These are phyloP conservation scores for Spea hammondii DNA, from an alignment of 2,797 vertebrate genomes.

Conservation along the genomic window DNA sequence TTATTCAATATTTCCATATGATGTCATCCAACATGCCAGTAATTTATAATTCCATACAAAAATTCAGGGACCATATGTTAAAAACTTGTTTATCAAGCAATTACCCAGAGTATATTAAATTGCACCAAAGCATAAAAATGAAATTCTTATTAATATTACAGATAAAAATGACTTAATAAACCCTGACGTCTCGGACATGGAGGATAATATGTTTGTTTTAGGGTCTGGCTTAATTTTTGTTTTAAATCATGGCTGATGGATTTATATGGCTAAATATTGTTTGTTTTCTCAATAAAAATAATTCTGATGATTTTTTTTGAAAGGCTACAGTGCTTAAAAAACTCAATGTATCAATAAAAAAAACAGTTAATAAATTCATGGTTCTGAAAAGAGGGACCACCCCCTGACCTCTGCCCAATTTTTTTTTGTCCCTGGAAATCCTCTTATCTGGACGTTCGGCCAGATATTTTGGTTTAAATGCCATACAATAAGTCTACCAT, in stretches of 20 bases:
- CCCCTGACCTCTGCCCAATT: too few species aligned
- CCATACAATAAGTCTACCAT: too few species aligned
- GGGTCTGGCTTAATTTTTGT: neutral
- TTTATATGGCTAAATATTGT: neutral
- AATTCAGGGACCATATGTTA: neutral
- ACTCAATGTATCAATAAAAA: neutral
- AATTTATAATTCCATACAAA: constrained; percentile 27
- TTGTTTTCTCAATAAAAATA: neutral
- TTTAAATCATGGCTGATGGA: constrained; percentile 2
- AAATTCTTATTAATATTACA: constrained; percentile 37
- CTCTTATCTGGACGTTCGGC: too few species aligned
- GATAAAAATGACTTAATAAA: constrained; percentile 13
- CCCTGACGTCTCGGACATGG: neutral
- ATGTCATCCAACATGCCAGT: constrained; percentile 46
- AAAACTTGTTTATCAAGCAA: constrained; percentile 46
- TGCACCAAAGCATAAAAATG: constrained; percentile 34
- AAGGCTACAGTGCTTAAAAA: neutral
- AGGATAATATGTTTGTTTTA: constrained; percentile 4
- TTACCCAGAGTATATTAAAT: constrained; percentile 42
- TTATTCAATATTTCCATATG: constrained; percentile 38
- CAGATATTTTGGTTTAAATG: too few species aligned
- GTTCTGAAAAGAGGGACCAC: too few species aligned
- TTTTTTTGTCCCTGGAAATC: too few species aligned
- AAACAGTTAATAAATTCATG: neutral
- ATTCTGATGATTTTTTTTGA: neutral